Conservation (phyloP, 2,113 vertebrate species). For the Melanerpes formicivorus region DNA sequence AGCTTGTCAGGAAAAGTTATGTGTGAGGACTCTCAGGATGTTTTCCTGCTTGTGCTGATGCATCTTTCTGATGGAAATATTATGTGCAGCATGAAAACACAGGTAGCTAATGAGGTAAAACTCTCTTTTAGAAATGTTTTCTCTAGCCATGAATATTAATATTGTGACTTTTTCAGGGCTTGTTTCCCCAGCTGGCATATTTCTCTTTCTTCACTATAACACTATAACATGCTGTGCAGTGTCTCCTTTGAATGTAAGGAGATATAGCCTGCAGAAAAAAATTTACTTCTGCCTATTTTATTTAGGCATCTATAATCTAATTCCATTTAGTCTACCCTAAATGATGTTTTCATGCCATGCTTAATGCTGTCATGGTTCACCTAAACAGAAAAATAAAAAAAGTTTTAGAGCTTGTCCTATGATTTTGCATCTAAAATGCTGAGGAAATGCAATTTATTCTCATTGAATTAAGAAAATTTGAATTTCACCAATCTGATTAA, state of each 20-base stretch:
- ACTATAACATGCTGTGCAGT: background rate
- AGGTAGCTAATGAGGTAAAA: background rate
- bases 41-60: background rate
- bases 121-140: background rate
- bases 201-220: background rate
- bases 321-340: slow-evolving; percentile 4
- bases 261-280: background rate
- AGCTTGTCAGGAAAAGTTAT: background rate
- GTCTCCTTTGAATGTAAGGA: background rate
- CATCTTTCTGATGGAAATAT: background rate
- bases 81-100: background rate
- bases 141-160: background rate
- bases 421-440: background rate
- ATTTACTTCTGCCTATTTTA: background rate
- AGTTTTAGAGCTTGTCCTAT: background rate
- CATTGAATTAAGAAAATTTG: background rate
- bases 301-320: background rate
- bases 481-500: background rate
- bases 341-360: background rate
- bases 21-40: background rate
- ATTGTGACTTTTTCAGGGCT: background rate
- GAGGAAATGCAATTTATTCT: background rate
- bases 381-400: background rate
- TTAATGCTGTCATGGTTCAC: background rate
- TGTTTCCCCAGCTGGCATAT: background rate